Evolutionary conservation across 2,888 invertebrate genomes (phyloP).

Genomic region (Tetragnatha montana): DNA sequence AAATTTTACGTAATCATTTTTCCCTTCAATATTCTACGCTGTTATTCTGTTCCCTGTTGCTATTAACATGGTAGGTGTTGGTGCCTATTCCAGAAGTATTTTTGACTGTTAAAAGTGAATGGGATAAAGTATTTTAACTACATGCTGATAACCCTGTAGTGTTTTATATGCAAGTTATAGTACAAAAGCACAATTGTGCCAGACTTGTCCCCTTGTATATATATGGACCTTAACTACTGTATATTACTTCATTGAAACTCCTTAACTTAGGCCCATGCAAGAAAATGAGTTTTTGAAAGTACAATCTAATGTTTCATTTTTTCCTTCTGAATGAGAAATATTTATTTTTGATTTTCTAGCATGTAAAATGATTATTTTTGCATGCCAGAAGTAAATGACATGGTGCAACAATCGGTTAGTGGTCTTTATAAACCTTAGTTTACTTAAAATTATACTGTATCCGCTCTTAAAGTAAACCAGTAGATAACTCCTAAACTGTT

Average conservation of each 20-base stretch:
- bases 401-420: too few relatives aligned
- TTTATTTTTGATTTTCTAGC: too few relatives aligned
- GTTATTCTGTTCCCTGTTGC: background rate
- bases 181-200: background rate
- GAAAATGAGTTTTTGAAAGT: background rate
- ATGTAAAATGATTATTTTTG: too few relatives aligned
- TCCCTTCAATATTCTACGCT: too few relatives aligned
- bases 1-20: too few relatives aligned
- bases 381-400: too few relatives aligned
- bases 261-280: background rate
- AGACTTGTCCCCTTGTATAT: background rate
- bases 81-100: background rate
- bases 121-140: background rate
- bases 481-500: too few relatives aligned
- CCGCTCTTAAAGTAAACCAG: too few relatives aligned
- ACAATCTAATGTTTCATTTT: too few relatives aligned
- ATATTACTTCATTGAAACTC: background rate
- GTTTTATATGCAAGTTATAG: background rate
- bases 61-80: background rate
- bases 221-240: background rate
- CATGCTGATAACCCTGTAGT: background rate
- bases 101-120: background rate
- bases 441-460: too few relatives aligned
- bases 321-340: too few relatives aligned
- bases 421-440: too few relatives aligned